Evolutionary conservation across 2,888 invertebrate genomes (phyloP), one percentile per base, ranked within the genome.

Genomic region (Camptogramma bilineatum): DNA sequence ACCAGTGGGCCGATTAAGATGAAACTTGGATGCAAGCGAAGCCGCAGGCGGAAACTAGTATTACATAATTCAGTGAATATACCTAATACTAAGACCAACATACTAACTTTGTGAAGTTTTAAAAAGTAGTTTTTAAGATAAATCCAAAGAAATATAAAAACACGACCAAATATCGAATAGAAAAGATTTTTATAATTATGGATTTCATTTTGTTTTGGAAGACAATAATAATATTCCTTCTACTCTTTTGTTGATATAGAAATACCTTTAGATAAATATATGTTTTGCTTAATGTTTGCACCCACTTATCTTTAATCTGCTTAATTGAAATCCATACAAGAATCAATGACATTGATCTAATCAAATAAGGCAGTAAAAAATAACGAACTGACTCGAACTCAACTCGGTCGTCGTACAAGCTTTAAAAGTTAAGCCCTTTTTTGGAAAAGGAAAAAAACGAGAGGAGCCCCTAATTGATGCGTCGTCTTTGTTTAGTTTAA

Each of bases 401-500:
- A 85, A 87, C 87, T 85, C 84, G 85, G 85, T 85, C 90, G 84
- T 83, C 82, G 84, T 79, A 90, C 90, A 91, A 86, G 85, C 83
- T 86, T 89, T 87, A 85, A 91, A 91, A 88, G 83, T 88, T 86
- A 83, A 90, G 84, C 85, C 87, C 87, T 87, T 92, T 89, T 90
- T 85, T 74, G 77, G 80, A 84, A 79, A 74, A 75, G 69, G 76
- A 87, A 83, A 84, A 90, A 86, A 85, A 73, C 70, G 78, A 86
- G 81, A 81, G 83, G 80, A 83, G 84, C 79, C 87, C 87, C 91
- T 93, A 93, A 93, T 93, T 93, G 93, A 93, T 93, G 93, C 93
- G 91, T 93, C 91, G 91, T 90, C 93, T 93, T 93, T 93, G 93
- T 92, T 93, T 92, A 93, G 93, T 91, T 93, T 92, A 93, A 93